A percentile compares a stretch with the other conserved stretches of the same genome.
Evolutionary conservation across 2,888 invertebrate species (phyloP).

Genomic region (Rosalia funebris): DNA sequence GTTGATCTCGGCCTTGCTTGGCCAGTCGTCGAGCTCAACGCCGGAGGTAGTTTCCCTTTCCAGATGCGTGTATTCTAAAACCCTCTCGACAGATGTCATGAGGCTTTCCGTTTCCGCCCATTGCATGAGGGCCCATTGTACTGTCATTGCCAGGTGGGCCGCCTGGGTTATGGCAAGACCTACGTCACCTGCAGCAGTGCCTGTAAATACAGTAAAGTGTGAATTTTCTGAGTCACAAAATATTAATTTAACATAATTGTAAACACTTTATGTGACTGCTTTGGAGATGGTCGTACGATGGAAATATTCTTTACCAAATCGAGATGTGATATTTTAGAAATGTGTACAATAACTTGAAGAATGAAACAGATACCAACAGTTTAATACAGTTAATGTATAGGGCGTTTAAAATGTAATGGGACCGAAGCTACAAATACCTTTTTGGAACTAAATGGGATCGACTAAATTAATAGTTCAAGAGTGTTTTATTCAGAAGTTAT

Average conservation of each 20-base stretch:
- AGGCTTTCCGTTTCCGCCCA: conserved; percentile 83
- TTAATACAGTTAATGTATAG: too few species aligned
- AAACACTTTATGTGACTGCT: background rate
- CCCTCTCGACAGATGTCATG: conserved; percentile 90
- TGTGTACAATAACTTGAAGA: too few species aligned
- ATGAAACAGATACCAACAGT: too few species aligned
- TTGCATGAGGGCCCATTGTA: conserved; percentile 76
- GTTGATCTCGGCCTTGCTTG: conserved; percentile 71
- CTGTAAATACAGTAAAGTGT: conserved; percentile 38
- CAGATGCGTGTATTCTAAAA: conserved; percentile 65
- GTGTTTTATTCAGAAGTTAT: too few species aligned
- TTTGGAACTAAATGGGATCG: too few species aligned
- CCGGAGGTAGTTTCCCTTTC: conserved; percentile 57
- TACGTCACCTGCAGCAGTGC: conserved; percentile 65
- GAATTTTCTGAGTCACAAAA: background rate
- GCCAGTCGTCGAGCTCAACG: conserved; percentile 75
- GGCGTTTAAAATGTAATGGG: too few species aligned
- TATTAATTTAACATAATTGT: background rate
- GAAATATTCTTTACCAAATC: background rate
- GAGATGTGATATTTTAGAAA: too few species aligned
- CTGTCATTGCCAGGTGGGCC: conserved; percentile 70
- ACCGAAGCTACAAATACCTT: too few species aligned
- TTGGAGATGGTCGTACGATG: background rate
- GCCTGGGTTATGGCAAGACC: conserved; percentile 66
- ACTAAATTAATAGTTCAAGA: too few species aligned